Base-by-base conservation (phyloP, 23 tunicate species). In the Phallusia fumigata region DNA sequence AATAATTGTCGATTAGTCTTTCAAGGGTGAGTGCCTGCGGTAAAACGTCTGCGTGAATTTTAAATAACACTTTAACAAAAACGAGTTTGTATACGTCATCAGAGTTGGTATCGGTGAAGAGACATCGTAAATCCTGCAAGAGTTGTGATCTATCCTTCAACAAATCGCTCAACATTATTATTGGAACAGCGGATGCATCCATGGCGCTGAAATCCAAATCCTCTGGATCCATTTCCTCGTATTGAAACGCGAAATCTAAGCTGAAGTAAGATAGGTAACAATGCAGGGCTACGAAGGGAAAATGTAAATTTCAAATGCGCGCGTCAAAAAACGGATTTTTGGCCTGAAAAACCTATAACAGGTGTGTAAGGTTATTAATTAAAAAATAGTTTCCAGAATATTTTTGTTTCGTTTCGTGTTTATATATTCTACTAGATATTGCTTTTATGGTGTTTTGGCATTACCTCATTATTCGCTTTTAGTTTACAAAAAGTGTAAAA, bases 141-240 rank as follows among this genome's bases (percentile, higher is more conserved):
- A 77, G 81, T 18, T 77, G 22, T 3, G 49, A 44, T 36, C 34
- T 77, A 64, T 77, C 22, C 31, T 77, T 77, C 32, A 44, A 12
- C 53, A 77, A 44, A 30, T 77, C 81, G 64, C 81, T 45, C 58
- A 40, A 2, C 53, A 77, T 45, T 40, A 77, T 33, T 19, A 30
- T 30, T 1, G 81, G 81, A 32, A 77, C 81, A 45, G 58, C 81
- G 12, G 81, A 77, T 21, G 58, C 53, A 30, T 77, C 81, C 81
- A 77, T 77, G 5, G 53, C 34, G 2, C 49, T 40, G 36, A 35
- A 77, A 26, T 77, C 81, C 19, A 77, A 30, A 30, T 40, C 32
- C 18, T 77, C 64, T 33, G 81, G 81, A n/a, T 77, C 31, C 6
- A 77, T 33, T 44, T 19, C 18, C 30, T 77, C 33, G 34, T 36